Conservation (phyloP, 2,113 vertebrate genomes). For the Nibea albiflora region DNA sequence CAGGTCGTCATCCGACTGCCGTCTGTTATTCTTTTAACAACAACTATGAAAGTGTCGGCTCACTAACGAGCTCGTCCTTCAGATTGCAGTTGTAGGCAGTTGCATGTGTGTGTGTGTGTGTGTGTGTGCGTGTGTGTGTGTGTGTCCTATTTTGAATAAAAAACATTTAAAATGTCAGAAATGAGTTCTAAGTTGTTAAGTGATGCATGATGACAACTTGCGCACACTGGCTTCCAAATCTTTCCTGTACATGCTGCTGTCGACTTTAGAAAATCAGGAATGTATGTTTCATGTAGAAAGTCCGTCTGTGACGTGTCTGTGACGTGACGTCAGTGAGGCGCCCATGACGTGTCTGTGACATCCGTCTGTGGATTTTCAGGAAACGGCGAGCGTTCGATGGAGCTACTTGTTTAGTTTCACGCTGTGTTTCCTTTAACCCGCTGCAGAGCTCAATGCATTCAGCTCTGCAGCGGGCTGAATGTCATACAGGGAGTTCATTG, state of each 20-base stretch:
- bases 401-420: slow-evolving; percentile 68
- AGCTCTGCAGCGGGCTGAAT: slow-evolving; percentile 71
- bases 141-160: slow-evolving; percentile 68
- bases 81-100: slow-evolving; percentile 82
- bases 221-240: slow-evolving; percentile 73
- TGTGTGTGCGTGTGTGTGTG: slow-evolving; percentile 66
- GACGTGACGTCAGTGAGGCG: no score
- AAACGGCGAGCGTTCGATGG: slow-evolving; percentile 57
- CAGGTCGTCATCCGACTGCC: slow-evolving; percentile 68
- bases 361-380: slow-evolving; percentile 69
- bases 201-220: slow-evolving; percentile 76
- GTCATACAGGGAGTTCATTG: slow-evolving; percentile 66
- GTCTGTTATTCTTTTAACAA: slow-evolving; percentile 72
- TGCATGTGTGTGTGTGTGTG: slow-evolving; percentile 61
- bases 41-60: slow-evolving; percentile 76
- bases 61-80: slow-evolving; percentile 76
- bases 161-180: slow-evolving; percentile 72
- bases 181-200: slow-evolving; percentile 71
- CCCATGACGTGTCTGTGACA: no score
- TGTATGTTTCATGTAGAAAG: slow-evolving; percentile 78
- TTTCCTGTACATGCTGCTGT: slow-evolving; percentile 74
- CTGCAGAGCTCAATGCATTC: slow-evolving; percentile 75
- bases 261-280: slow-evolving; percentile 78
- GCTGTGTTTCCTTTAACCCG: slow-evolving; percentile 72
- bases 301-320: slow-evolving; percentile 62